Percentiles rank a stretch among this genome's conserved stretches.
These are phyloP conservation scores for Synanceia verrucosa DNA, from an alignment of 2,797 vertebrate genomes.

Conservation along the genomic window DNA sequence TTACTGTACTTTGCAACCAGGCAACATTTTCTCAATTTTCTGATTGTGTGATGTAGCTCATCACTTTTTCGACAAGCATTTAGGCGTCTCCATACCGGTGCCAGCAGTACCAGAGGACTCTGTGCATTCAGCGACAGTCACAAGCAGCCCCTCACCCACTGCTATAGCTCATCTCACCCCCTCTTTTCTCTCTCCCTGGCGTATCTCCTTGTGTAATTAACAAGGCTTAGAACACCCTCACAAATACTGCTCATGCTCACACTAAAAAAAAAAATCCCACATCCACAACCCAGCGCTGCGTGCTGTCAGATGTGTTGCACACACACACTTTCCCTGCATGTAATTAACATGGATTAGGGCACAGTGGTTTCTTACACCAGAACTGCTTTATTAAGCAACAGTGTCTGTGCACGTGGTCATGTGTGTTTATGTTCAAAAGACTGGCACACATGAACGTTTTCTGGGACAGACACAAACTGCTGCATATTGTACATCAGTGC, in stretches of 20 bases:
- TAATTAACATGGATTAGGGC: conserved; percentile 76
- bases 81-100: conserved; percentile 33
- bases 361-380: conserved; percentile 46
- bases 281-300: conserved; percentile 39
- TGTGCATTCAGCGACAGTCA: conserved; percentile 53
- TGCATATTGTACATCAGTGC: conserved; percentile 54
- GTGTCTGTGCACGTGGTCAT: conserved; percentile 9
- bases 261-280: conserved; percentile 29
- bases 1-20: conserved; percentile 18
- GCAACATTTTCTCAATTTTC: conserved; percentile 25
- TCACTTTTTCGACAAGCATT: conserved; percentile 49
- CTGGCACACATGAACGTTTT: conserved; percentile 14
- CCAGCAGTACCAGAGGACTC: conserved; percentile 48
- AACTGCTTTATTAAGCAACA: conserved; percentile 51
- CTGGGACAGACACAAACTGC: conserved; percentile 40
- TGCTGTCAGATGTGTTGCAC: conserved; percentile 45
- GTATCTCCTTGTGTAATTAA: conserved; percentile 79
- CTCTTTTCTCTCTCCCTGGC: conserved; percentile 55
- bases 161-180: conserved; percentile 50
- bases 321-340: conserved; percentile 58
- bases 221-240: conserved; percentile 74
- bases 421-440: conserved; percentile 5
- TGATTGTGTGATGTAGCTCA: conserved; percentile 26
- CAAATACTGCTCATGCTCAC: conserved; percentile 57
- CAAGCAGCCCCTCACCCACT: conserved; percentile 60